Percentiles rank a stretch among this genome's conserved stretches.
These are phyloP conservation scores for Sinonovacula constricta DNA, from an alignment of 1,140 invertebrate genomes.

Conservation along the genomic window DNA sequence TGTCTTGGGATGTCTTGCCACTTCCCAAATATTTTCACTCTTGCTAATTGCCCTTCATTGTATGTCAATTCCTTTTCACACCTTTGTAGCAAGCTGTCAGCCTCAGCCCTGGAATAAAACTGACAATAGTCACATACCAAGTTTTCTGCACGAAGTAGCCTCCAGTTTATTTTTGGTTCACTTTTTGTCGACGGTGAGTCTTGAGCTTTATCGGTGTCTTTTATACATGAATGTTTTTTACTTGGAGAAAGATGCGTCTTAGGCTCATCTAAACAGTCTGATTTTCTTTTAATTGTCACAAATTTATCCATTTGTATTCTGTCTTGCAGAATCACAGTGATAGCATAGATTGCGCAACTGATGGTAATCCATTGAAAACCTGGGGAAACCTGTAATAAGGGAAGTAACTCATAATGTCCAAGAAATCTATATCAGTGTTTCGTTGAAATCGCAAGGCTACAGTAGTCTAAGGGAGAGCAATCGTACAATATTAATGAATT, in stretches of 20 bases:
- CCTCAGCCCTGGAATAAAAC: conserved; percentile 62
- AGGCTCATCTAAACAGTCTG: not conserved
- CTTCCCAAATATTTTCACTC: conserved; percentile 85
- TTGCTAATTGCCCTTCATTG: conserved; percentile 79
- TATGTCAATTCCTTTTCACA: conserved; percentile 68
- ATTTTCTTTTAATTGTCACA: conserved; percentile 12
- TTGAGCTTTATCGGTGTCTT: not conserved
- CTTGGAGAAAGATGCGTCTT: not conserved
- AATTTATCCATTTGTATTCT: conserved; percentile 26
- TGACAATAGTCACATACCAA: conserved; percentile 64
- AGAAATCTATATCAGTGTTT: no score
- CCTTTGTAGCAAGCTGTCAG: conserved; percentile 62
- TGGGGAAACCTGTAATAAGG: no score
- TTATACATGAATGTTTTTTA: not conserved
- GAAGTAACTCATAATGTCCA: no score
- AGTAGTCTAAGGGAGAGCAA: no score
- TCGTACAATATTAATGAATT: no score
- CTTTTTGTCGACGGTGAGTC: not conserved
- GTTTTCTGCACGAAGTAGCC: conserved; percentile 56
- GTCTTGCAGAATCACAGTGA: no score
- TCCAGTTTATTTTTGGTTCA: conserved; percentile 16
- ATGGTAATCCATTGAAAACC: no score
- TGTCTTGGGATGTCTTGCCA: conserved; percentile 84
- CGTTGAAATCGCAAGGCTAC: no score
- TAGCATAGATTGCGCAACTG: no score